These are phyloP conservation scores for Sardinella longiceps DNA, from an alignment of 2,797 vertebrate genomes.

Conservation along the genomic window DNA sequence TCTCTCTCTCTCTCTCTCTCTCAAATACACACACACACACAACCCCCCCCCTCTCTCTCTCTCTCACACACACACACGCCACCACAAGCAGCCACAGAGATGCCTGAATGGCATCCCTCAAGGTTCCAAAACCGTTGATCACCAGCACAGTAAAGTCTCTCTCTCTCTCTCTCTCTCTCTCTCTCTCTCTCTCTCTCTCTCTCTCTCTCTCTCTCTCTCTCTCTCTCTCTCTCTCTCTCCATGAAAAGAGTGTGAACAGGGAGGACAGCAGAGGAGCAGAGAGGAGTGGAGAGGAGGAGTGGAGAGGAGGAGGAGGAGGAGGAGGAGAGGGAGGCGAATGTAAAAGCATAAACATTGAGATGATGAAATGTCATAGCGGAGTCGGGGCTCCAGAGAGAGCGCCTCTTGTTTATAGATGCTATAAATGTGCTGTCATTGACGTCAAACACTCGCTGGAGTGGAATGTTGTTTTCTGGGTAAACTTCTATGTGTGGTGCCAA, in stretches of 20 bases:
- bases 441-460: constrained; percentile 61
- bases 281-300: constrained; percentile 62
- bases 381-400: constrained; percentile 49
- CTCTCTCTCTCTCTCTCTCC: background rate
- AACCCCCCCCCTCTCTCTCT: too few relatives aligned
- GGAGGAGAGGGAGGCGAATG: constrained; percentile 41
- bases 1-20: too few relatives aligned
- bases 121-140: constrained; percentile 37
- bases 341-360: constrained; percentile 55
- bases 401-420: constrained; percentile 62
- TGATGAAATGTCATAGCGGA: constrained; percentile 56
- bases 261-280: constrained; percentile 44
- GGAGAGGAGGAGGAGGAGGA: constrained; percentile 62
- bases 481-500: constrained; percentile 63
- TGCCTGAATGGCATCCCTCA: constrained; percentile 41
- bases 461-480: constrained; percentile 66
- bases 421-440: constrained; percentile 62
- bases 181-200: background rate
- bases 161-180: background rate
- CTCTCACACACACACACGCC: background rate
- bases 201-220: background rate
- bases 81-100: constrained; percentile 18
- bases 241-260: background rate
- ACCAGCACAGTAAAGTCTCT: constrained; percentile 39
- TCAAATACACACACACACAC: background rate